Base-by-base conservation (phyloP, 2,113 vertebrate genomes). In the Nesogale talazaci region DNA sequence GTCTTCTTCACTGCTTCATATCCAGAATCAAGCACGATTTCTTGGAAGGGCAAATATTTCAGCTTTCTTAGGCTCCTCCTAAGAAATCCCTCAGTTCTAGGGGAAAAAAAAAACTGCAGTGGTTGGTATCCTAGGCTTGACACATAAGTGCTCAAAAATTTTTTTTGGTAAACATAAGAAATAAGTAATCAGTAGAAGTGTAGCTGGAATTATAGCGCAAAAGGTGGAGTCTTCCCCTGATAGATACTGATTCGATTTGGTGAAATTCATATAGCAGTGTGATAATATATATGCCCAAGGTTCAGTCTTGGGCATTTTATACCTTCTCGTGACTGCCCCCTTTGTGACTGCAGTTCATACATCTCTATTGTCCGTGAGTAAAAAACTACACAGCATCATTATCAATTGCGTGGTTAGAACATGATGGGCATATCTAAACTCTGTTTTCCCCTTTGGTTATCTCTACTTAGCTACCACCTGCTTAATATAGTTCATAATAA, bases 361-460 rank as follows among this genome's bases (percentile, higher is more conserved):
- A 91, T 63, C 61, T 81, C 38, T 57, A 14, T 40, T n/a, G 25
- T 85, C 89, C 42, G 27, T 2, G 46, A 52, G 46, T 10, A 46
- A 46, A 46, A 84, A 34, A 23, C 46, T 61, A 15, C 34, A 36
- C 38, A 67, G 31, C 89, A 89, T 90, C 36, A 31, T 74, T 86
- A 90, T 42, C 15, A 23, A 23, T 22, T 77, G 40, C 6, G 17
- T 82, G 38, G 76, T 81, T 12, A 82, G 76, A 77, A 70, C 52
- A 36, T 29, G 56, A 89, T 7, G 56, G 85, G 25, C 3, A 86
- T 84, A 93, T 94, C 77, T 95, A 20, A 85, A 74, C 38, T 78
- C 40, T 76, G 0, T 88, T 94, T 96, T 84, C 52, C 67, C 34
- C 88, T 86, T 87, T 89, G 76, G 40, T 87, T 75, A 82, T 61